Percentiles rank a stretch among this genome's conserved stretches.
Evolutionary conservation across 2,113 vertebrate species (phyloP).

Genomic region (Machaerirhynchus nigripectus): DNA sequence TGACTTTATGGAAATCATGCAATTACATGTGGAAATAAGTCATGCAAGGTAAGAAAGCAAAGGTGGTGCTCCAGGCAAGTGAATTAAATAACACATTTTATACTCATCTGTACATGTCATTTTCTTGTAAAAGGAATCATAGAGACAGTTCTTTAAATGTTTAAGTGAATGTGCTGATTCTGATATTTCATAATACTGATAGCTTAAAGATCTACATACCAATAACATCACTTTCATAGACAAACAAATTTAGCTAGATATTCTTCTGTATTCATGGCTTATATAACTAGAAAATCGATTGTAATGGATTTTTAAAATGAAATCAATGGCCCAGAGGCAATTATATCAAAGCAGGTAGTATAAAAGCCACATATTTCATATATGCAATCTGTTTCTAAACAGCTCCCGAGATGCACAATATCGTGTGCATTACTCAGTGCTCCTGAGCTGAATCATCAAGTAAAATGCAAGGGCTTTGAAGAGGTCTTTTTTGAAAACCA

Average conservation of each 20-base stretch:
- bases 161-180: neutral
- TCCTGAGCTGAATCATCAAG: conserved; percentile 21
- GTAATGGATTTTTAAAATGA: conserved; percentile 3
- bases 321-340: conserved; percentile 12
- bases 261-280: neutral
- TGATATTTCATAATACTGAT: neutral
- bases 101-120: neutral
- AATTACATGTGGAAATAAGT: neutral
- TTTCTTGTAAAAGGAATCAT: neutral
- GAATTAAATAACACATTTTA: neutral
- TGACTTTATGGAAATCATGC: neutral
- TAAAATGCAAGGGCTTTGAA: neutral
- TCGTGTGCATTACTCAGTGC: neutral
- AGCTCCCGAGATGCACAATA: neutral
- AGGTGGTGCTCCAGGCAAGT: neutral
- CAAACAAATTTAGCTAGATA: neutral
- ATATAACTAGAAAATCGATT: conserved; percentile 9
- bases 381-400: conserved; percentile 32
- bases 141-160: neutral
- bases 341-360: conserved; percentile 12
- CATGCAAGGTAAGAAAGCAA: neutral
- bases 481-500: neutral
- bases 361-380: conserved; percentile 9
- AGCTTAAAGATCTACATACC: neutral
- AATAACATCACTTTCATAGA: neutral